phyloP scores from a whole-genome alignment of 2,797 vertebrate species.

The Xenops minutus region DNA sequence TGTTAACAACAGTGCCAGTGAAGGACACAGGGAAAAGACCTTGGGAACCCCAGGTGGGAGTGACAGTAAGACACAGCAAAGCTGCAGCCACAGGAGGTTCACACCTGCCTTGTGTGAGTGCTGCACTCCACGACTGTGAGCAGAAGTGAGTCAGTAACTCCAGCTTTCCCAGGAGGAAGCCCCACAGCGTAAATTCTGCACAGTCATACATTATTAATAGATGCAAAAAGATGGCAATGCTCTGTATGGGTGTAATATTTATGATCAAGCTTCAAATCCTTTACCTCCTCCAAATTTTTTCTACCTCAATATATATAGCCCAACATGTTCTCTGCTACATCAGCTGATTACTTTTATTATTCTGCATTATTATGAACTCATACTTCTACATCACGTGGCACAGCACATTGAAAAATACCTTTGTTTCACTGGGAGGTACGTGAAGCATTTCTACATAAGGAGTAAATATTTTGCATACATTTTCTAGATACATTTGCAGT shows the following conservation, averaged over 20 bases:
- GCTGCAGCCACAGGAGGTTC: background rate
- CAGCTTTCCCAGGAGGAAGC: background rate
- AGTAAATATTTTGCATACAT: background rate
- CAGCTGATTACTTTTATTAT: background rate
- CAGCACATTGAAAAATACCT: background rate
- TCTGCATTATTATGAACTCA: background rate
- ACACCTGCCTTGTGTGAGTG: rapidly evolving
- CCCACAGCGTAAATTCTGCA: background rate
- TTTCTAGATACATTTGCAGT: background rate
- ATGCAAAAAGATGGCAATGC: background rate
- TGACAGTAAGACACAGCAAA: background rate
- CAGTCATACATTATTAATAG: background rate
- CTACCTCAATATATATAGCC: background rate
- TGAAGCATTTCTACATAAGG: background rate
- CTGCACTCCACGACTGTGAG: rapidly evolving
- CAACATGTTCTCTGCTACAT: background rate
- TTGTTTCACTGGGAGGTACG: background rate
- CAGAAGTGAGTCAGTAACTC: background rate
- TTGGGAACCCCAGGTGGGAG: rapidly evolving
- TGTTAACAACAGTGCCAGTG: rapidly evolving
- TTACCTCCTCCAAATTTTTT: background rate
- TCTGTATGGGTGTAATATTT: background rate
- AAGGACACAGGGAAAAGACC: background rate
- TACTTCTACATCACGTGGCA: background rate
- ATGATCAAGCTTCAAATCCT: background rate